Base-by-base conservation (phyloP, 1,140 invertebrate genomes). In the Brachionus koreanus region DNA sequence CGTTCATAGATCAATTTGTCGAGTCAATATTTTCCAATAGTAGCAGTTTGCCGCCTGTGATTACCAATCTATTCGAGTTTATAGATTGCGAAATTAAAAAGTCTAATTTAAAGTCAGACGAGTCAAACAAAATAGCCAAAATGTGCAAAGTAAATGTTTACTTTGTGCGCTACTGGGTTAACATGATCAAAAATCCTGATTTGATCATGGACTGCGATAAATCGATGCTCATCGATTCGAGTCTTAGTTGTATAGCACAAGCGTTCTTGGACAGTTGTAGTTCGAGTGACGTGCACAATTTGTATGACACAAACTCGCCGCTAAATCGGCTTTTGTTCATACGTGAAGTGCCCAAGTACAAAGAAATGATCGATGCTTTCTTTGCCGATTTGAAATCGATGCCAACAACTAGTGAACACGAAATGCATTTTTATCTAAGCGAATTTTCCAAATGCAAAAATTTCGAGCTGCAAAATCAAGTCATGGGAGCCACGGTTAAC, bases 1-100 rank as follows among this genome's bases (percentile, higher is more conserved):
- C 76, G 6, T 79, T 79, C 29, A 61, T 79, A 19, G 76, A 79
- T 37, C 76, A 79, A 61, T 39, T 79, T 19, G 19, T 79, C 16
- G 76, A 79, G 33, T 63, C 49, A 1, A 37, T 79, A 25, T 35
- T 79, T 10, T 10, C 61, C 0, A 79, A 79, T 35, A 25, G 19
- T 23, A 5, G 16, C 0, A 79, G 57, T 43, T 29, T 79, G 16
- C 76, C 76, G n/a, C 76, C 76, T 0, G 49, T 79, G 0, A 25
- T 79, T 1, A 5, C 33, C 16, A 39, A 79, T 43, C 42, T 79
- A n/a, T 63, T 79, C 13, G 76, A 57, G 13, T 79, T 79, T 39
- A 61, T 79, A 0, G 76, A 79, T 25, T 19, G 49, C 1, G 76
- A 79, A 13, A 33, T 61, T 4, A 37, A 35, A 49, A 79, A 79